Percentiles rank a stretch among this genome's conserved stretches.
Evolutionary conservation across 2,113 vertebrate species (phyloP).

Genomic region (Tauraco erythrolophus): DNA sequence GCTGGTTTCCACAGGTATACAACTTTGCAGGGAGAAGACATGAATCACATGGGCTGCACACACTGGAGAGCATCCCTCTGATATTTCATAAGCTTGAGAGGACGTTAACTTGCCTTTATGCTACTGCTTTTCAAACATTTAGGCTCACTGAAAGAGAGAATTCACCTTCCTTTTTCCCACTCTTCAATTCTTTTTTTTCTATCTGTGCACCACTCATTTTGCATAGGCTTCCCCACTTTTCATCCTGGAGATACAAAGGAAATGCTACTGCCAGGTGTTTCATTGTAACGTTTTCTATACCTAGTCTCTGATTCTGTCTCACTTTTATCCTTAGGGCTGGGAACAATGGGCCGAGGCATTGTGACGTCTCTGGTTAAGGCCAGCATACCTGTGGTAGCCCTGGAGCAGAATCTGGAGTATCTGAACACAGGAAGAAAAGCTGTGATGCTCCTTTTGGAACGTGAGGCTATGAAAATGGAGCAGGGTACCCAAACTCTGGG

Average conservation of each 20-base stretch:
- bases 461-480: constrained; percentile 75
- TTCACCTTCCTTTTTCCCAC: not conserved
- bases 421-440: constrained; percentile 77
- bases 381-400: constrained; percentile 85
- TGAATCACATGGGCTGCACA: not conserved
- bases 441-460: constrained; percentile 79
- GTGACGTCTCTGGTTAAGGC: constrained; percentile 82
- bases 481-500: constrained; percentile 13
- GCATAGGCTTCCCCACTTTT: not conserved
- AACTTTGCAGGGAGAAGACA: not conserved
- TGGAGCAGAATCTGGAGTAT: constrained; percentile 84
- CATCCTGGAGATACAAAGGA: not conserved
- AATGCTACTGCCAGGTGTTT: not conserved
- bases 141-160: not conserved
- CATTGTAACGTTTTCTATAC: not conserved
- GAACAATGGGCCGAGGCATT: constrained; percentile 94
- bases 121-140: not conserved
- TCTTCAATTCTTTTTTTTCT: not conserved
- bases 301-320: not conserved
- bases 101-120: not conserved
- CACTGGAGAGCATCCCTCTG: not conserved
- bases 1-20: not conserved
- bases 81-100: not conserved
- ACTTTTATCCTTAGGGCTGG: constrained; percentile 82
- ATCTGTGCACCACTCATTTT: not conserved